Evolutionary conservation across 2,888 invertebrate genomes (phyloP).

Genomic region (Rotaria socialis): DNA sequence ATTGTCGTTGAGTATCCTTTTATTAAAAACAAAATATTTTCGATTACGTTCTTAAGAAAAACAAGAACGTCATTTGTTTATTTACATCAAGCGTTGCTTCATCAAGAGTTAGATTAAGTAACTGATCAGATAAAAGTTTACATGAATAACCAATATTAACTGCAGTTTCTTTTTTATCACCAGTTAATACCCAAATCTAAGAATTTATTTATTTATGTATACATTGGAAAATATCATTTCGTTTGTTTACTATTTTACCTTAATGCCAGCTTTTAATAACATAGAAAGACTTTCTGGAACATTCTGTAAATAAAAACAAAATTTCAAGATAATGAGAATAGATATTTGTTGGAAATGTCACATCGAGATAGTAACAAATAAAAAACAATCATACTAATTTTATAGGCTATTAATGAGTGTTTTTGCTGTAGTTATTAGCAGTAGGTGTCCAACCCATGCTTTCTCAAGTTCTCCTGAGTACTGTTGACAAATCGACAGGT

Average conservation of each 20-base stretch:
- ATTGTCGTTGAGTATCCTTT: conserved; percentile 40
- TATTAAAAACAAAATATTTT: background rate
- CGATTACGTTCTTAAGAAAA: too few species aligned
- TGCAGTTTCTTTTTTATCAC: conserved; percentile 93
- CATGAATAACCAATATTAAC: conserved; percentile 95
- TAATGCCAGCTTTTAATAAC: conserved; percentile 76
- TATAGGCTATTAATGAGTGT: too few species aligned
- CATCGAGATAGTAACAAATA: too few species aligned
- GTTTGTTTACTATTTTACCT: conserved; percentile 47
- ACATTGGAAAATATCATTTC: too few species aligned
- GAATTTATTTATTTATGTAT: too few species aligned
- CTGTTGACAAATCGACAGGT: too few species aligned
- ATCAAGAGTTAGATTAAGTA: conserved; percentile 81
- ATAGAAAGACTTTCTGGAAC: conserved; percentile 93
- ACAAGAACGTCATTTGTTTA: conserved; percentile 49
- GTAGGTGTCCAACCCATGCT: too few species aligned
- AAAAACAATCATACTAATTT: too few species aligned
- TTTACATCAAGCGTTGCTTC: conserved; percentile 84
- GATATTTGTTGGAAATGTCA: too few species aligned
- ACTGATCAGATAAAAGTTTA: conserved; percentile 74
- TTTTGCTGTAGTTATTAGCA: too few species aligned
- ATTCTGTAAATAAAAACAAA: conserved; percentile 53
- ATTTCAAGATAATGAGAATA: too few species aligned
- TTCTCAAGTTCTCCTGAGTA: too few species aligned
- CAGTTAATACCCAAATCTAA: conserved; percentile 82